phyloP scores from a whole-genome alignment of 35 echinoderm and acorn worm genomes.

The Heliocidaris tuberculata region DNA sequence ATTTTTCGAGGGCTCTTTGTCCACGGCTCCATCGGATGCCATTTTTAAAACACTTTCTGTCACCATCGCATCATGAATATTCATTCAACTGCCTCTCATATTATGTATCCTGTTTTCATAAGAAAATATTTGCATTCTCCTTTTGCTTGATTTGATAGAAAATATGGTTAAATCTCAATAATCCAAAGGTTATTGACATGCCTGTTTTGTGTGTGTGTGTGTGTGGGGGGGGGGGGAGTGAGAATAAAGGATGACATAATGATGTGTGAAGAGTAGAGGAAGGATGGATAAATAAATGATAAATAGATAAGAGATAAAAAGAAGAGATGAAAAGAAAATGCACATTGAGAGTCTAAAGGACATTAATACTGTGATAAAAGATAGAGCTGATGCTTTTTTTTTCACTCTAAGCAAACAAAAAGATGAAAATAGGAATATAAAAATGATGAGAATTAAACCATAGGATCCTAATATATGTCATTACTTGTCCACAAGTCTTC shows the following conservation, averaged over 20 bases:
- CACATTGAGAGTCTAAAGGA: neutral
- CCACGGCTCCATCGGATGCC: neutral
- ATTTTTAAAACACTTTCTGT: slow-evolving; percentile 2
- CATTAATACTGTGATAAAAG: neutral
- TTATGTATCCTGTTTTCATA: neutral
- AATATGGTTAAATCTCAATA: neutral
- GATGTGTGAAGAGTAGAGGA: neutral
- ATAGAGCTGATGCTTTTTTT: neutral
- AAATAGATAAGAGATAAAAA: neutral
- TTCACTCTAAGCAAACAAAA: neutral
- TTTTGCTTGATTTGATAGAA: neutral
- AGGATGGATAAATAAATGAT: neutral
- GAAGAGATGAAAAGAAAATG: neutral
- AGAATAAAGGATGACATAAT: neutral
- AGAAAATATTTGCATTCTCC: neutral
- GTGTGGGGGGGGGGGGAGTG: neutral
- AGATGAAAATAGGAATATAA: neutral
- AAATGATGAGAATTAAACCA: neutral
- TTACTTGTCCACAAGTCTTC: too few relatives aligned
- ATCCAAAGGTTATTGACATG: neutral
- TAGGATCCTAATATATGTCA: neutral
- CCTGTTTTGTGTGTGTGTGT: neutral
- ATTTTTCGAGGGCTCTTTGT: neutral
- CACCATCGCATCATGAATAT: neutral
- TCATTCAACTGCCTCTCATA: neutral